Conservation (phyloP, 1,140 invertebrate genomes). For the Chionoecetes opilio region DNA sequence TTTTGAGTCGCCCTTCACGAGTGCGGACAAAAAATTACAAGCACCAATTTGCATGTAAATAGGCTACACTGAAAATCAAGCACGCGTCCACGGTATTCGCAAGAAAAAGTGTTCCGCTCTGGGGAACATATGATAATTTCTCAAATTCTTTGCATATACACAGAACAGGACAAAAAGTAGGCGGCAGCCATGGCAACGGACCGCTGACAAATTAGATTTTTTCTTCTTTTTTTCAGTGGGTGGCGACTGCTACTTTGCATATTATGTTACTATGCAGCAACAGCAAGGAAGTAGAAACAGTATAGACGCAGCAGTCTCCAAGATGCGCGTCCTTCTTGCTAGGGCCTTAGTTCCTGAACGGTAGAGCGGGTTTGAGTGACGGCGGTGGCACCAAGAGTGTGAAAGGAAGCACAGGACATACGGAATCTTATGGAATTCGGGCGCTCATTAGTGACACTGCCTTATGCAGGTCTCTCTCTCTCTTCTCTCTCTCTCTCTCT, state of each 20-base stretch:
- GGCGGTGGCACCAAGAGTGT: not conserved
- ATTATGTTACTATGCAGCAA: conserved; percentile 63
- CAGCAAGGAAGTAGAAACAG: conserved; percentile 41
- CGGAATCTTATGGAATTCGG: not conserved
- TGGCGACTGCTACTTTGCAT: conserved; percentile 55
- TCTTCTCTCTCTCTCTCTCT: not conserved
- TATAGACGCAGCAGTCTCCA: not conserved
- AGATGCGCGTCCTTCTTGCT: not conserved
- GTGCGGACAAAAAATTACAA: conserved; percentile 45
- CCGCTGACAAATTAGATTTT: conserved; percentile 58
- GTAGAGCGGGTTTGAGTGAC: not conserved
- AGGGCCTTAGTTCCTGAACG: not conserved
- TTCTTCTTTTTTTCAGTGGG: conserved; percentile 27
- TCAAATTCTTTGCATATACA: conserved; percentile 77
- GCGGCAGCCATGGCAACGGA: conserved; percentile 30
- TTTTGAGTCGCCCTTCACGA: conserved; percentile 64
- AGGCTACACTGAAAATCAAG: conserved; percentile 72
- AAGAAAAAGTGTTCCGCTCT: conserved; percentile 74
- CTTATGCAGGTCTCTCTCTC: not conserved
- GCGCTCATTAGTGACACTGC: not conserved
- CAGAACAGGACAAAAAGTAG: conserved; percentile 62
- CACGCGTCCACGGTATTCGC: conserved; percentile 67
- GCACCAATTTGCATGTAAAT: conserved; percentile 76
- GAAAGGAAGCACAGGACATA: not conserved
- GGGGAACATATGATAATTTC: conserved; percentile 74